Base-by-base conservation (phyloP, 1,140 invertebrate species). In the Diorhabda elongata region DNA sequence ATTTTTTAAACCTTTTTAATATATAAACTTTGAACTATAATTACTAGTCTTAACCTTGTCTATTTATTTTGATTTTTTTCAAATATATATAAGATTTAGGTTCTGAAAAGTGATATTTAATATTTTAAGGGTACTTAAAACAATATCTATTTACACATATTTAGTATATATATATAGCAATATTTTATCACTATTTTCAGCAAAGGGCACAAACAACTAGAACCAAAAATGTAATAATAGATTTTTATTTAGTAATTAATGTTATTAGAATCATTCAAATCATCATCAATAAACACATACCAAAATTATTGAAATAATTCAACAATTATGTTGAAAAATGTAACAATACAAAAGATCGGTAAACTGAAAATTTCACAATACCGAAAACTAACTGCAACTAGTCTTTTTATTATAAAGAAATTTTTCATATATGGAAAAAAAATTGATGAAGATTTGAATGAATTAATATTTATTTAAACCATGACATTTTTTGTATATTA, bases 71-170 rank as follows among this genome's bases (percentile, higher is more conserved):
- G 5, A 42, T 61, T 42, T 61, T 47, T 62, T 44, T 62, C 11
- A 62, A 62, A 44, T 42, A 44, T 62, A 62, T 62, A n/a, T 11
- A 41, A 7, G 9, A 43, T 43, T 62, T 62, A 4, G 5, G n/a
- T 62, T 43, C 3, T 44, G 8, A 43, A 62, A 47, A 44, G 61
- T 44, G 61, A 62, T 62, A 62, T 62, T 44, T n/a, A 11, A 65
- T 65, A 58, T 8, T 65, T 44, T 44, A 45, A 42, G 52, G 64
- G 47, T 65, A 65, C 64, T 65, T 65, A 65, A 57, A 65, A 47
- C 45, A 65, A 26, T 41, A 57, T 62, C 5, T 61, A 62, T 62
- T 62, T 62, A 62, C 42, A 62, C 47, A 62, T 41, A 44, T 44
- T 47, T 62, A 44, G 5, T 11, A 62, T n/a, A 52, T 52, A 52